A percentile compares a stretch with the other conserved stretches of the same genome.
These are phyloP conservation scores for Heteromyza rotundicornis DNA, from an alignment of 2,888 invertebrate species.

Conservation along the genomic window DNA sequence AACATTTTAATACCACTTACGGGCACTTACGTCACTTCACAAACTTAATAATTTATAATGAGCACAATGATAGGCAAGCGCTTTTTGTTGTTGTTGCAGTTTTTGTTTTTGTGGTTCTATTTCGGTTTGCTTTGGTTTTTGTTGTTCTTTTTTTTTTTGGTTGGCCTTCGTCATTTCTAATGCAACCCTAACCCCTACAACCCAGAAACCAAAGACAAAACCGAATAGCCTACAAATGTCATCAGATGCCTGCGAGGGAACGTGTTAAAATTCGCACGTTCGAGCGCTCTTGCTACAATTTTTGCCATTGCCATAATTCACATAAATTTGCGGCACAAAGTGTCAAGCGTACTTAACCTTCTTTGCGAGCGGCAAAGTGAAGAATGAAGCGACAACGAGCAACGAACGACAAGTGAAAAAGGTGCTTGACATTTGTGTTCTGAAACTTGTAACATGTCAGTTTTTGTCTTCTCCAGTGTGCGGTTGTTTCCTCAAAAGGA, in stretches of 20 bases:
- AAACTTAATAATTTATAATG: background rate
- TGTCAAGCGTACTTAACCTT: slow-evolving; percentile 45
- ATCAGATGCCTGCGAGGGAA: background rate
- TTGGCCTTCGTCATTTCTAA: no score
- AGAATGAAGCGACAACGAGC: no score
- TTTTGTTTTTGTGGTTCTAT: background rate
- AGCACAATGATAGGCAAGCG: background rate
- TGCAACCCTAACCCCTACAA: no score
- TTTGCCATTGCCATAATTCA: slow-evolving; percentile 29
- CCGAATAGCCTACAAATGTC: background rate
- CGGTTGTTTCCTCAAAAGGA: background rate
- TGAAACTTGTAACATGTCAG: background rate
- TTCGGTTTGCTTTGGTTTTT: background rate
- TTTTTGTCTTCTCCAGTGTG: background rate
- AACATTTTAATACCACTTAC: background rate
- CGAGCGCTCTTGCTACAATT: background rate
- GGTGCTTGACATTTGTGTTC: slow-evolving; percentile 1
- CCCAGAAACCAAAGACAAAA: no score
- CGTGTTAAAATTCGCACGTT: slow-evolving; percentile 2
- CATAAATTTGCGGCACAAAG: slow-evolving; percentile 10
- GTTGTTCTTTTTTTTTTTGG: no score
- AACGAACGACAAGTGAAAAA: no score
- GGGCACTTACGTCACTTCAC: no score
- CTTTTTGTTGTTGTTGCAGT: background rate
- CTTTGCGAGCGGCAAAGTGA: slow-evolving; percentile 26